Base-by-base conservation (phyloP, 1,140 invertebrate genomes). In the Chrysomallon squamiferum region DNA sequence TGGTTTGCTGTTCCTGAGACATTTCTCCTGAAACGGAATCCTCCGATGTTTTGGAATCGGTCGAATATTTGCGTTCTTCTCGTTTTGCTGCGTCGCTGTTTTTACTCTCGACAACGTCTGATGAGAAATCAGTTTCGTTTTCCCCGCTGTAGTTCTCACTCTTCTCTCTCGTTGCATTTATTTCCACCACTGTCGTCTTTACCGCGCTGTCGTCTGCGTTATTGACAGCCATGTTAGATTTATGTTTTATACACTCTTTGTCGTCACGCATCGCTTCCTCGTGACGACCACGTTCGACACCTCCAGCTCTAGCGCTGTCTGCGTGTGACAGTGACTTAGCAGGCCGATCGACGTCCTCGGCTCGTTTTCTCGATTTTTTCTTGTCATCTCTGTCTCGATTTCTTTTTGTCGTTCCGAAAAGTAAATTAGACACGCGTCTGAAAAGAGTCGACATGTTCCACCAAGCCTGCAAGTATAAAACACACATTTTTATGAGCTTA, bases 371-470 rank as follows among this genome's bases (percentile, higher is more conserved):
- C n/a, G 11, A 45, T 22, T 54, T 63, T 30, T 38, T 59, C 38
- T 63, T 49, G 22, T 52, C 38, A 22, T 47, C n/a, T 59, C 43
- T 7, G 22, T 49, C 27, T 58, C 56, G 38, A 57, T 65, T 11
- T 57, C 25, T 18, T 22, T 52, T 57, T 1, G 35, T 13, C 33
- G 38, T n/a, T 49, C 49, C 7, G 38, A 22, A 52, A 3, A 64
- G 50, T 9, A 64, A 18, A 50, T 41, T 57, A 3, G 62, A 64
- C 62, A 64, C 50, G 4, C 62, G 50, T n/a, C 62, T 52, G 50
- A 64, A 64, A 20, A 64, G 49, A 18, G 49, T 35, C 22, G 62
- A 56, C 62, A 64, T 64, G 30, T 38, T 57, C 49, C 50, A 33
- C 25, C 62, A 64, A n/a, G 54, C 27, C 62, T 64, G 62, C 27